phyloP scores from a whole-genome alignment of 1,140 invertebrate genomes.

The Episyrphus balteatus region DNA sequence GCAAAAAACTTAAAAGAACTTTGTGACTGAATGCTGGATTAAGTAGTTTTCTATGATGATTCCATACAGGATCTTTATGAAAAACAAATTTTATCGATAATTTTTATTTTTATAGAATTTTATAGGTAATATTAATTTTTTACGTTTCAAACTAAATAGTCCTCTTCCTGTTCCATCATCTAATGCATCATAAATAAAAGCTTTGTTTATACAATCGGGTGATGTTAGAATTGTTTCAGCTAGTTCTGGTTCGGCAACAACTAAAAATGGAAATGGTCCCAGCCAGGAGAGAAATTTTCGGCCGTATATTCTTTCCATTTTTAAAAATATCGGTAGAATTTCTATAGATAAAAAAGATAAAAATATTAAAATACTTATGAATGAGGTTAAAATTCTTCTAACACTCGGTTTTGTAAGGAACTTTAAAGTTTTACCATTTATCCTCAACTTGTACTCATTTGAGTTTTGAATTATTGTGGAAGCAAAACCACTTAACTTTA shows the following conservation, averaged over 20 bases:
- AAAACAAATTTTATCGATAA: background rate
- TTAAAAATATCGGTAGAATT: constrained; percentile 16
- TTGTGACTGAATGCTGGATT: constrained; percentile 18
- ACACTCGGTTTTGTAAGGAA: too few species aligned
- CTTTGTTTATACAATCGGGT: constrained; percentile 26
- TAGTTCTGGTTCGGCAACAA: constrained; percentile 21
- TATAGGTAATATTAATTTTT: background rate
- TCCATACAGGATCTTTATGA: constrained; percentile 15
- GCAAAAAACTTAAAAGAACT: constrained; percentile 17
- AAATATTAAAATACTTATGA: background rate
- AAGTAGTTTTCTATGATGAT: constrained; percentile 13
- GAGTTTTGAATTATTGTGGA: too few species aligned
- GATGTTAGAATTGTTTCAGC: constrained; percentile 29
- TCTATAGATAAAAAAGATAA: constrained; percentile 13
- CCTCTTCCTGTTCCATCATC: constrained; percentile 25
- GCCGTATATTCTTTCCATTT: constrained; percentile 17
- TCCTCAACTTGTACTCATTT: too few species aligned
- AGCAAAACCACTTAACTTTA: too few species aligned
- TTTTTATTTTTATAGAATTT: background rate
- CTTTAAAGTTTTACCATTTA: too few species aligned
- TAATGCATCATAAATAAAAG: constrained; percentile 23
- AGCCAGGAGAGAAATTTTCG: constrained; percentile 23
- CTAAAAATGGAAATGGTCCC: constrained; percentile 24
- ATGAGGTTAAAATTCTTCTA: too few species aligned
- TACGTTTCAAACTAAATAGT: constrained; percentile 22